Base-by-base conservation (phyloP, 2,888 invertebrate species). In the Parnassius glacialis region DNA sequence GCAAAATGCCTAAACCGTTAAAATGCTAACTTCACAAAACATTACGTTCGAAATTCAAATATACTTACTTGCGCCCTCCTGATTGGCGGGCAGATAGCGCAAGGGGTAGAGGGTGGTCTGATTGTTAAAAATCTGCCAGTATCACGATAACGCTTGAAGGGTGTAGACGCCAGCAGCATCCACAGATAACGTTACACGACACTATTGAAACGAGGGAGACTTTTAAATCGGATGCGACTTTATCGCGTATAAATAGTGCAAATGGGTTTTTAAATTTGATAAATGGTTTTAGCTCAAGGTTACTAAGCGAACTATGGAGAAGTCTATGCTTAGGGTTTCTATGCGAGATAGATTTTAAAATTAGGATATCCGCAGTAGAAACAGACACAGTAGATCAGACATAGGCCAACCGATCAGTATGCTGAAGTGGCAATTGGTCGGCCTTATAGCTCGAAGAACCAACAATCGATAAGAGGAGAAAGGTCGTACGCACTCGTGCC, bases 81-180 rank as follows among this genome's bases (percentile, higher is more conserved):
- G 90, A 90, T 90, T 85, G 87, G 85, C 68, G 65, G 65, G 69
- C 41, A 78, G 89, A 90, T 90, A 89, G 84, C 67, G 65, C 67
- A 25, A 62, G 68, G 66, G 72, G 67, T 61, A 70, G 74, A 76
- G 74, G 75, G 78, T 78, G 78, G 76, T 78, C 78, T 78, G 80
- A 84, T 87, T 88, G 88, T 89, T 85, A 80, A 75, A 79, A 84
- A 87, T 85, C 86, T 84, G 84, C 73, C 84, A 87, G 85, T 87
- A 80, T 85, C 81, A 71, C 74, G 89, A 89, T 89, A 89, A 80
- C 81, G 69, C 66, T 65, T 68, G 80, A 75, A 83, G 87, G 89
- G 89, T 84, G 84, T 77, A 81, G 85, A 82, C 82, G 83, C 74
- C 82, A 83, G 81, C 81, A 71, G 74, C 74, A 71, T 74, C 78